Base-by-base conservation (phyloP, 2,888 invertebrate species). In the Polyommatus iphigenia region DNA sequence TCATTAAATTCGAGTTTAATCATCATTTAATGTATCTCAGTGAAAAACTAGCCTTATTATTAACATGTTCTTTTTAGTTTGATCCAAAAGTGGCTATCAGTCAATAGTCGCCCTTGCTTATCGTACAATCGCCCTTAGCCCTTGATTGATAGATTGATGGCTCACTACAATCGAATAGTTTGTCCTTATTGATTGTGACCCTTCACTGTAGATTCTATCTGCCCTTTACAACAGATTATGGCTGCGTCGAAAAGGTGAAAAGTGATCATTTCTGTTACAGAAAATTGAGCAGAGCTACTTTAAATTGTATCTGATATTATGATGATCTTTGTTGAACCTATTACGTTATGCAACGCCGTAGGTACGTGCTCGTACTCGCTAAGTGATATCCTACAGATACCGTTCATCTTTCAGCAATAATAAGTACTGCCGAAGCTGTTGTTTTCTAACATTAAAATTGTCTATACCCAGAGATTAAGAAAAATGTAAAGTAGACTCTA, bases 91-190 rank as follows among this genome's bases (percentile, higher is more conserved):
- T 67, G 32, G 67, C 67, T 46, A 46, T 46, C 46, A 10, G 46
- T 46, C 46, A 67, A 67, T 18, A 67, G 2, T 67, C 54, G 24
- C 50, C 50, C 24, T 54, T 29, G 20, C 50, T 73, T 73, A 73
- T 75, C 75, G 54, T 75, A 50, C 50, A 75, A 75, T 75, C 75
- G 29, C 46, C 24, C 41, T 46, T 13, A 29, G 50, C 24, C 54
- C 75, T n/a, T 75, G 75, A 75, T 54, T 75, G 75, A 75, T 18
- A 75, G 75, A 75, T 75, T 75, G 75, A 75, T 75, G 10, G 54
- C 54, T 75, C 32, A 75, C 50, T 75, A 54, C 29, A 75, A 75
- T 75, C 75, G 54, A 75, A 75, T 54, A 75, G 75, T 54, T 75
- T 54, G 75, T 54, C 46, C 20, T 75, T 75, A 75, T 75, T 75